Percentiles rank a stretch among this genome's conserved stretches.
phyloP scores from a whole-genome alignment of 2,888 invertebrate genomes.

The Hermaeophaga mercurialis region DNA sequence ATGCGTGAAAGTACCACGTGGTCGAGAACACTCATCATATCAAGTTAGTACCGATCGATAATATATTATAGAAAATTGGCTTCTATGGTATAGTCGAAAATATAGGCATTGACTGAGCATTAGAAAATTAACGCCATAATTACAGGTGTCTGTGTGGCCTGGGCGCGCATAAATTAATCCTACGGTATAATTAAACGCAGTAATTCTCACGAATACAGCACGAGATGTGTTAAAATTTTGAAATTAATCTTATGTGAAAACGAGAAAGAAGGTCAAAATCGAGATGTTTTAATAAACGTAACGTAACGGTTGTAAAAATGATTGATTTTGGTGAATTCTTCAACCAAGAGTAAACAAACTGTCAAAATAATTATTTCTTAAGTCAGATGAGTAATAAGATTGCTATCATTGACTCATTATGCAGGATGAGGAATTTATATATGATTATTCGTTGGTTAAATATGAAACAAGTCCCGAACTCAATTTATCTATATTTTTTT shows the following conservation, averaged over 20 bases:
- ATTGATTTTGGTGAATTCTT: constrained; percentile 9
- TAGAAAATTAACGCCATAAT: constrained; percentile 25
- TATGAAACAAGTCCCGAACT: no score
- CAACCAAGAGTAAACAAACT: no score
- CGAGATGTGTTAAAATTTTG: constrained; percentile 31
- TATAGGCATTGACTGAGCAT: constrained; percentile 21
- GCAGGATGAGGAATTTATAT: no score
- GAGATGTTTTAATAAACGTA: constrained; percentile 24
- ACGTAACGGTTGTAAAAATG: constrained; percentile 14
- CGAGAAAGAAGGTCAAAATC: constrained; percentile 24
- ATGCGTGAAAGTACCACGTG: constrained; percentile 24
- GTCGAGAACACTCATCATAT: constrained; percentile 18
- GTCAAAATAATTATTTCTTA: no score
- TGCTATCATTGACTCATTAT: no score
- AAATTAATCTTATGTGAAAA: constrained; percentile 26
- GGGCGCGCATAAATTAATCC: constrained; percentile 25
- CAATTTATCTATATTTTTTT: no score
- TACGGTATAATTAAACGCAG: constrained; percentile 32
- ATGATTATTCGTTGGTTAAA: no score
- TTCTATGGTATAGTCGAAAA: constrained; percentile 24
- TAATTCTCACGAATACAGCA: constrained; percentile 30
- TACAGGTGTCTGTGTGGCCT: constrained; percentile 25
- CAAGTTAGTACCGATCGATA: constrained; percentile 22
- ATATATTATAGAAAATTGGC: constrained; percentile 28
- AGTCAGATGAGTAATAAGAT: no score